Percentiles rank a stretch among this genome's conserved stretches.
Evolutionary conservation across 1,140 invertebrate genomes (phyloP).

Genomic region (Lepidurus arcticus): DNA sequence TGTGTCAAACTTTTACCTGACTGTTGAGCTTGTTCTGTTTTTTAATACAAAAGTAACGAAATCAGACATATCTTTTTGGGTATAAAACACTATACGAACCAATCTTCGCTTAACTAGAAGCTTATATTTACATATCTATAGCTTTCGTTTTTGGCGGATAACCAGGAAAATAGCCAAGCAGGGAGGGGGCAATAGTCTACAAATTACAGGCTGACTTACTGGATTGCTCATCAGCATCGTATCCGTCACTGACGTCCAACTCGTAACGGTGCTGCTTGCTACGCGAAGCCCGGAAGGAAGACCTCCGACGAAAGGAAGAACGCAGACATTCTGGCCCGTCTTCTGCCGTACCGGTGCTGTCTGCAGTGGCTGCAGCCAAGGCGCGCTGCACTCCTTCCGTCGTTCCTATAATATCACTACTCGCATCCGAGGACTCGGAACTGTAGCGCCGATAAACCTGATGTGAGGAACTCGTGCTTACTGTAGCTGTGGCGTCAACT

Average conservation of each 20-base stretch:
- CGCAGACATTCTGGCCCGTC: constrained; percentile 32
- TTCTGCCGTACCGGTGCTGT: constrained; percentile 36
- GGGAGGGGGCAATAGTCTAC: background rate
- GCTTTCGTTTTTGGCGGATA: background rate
- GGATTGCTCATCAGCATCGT: constrained; percentile 34
- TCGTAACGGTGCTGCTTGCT: constrained; percentile 39
- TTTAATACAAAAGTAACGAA: too few relatives aligned
- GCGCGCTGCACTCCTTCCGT: constrained; percentile 34
- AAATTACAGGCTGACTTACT: constrained; percentile 29
- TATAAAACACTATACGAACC: too few relatives aligned
- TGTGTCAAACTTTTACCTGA: too few relatives aligned
- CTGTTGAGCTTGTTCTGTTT: too few relatives aligned
- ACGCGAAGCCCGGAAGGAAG: constrained; percentile 35
- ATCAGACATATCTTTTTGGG: too few relatives aligned
- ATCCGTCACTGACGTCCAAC: constrained; percentile 38
- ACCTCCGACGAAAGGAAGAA: constrained; percentile 35
- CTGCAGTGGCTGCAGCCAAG: constrained; percentile 34
- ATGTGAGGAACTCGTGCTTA: background rate
- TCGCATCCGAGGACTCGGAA: constrained; percentile 40
- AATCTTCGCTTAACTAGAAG: background rate
- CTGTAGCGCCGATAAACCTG: constrained; percentile 37
- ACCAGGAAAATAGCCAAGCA: background rate
- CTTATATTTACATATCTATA: background rate
- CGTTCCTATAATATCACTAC: constrained; percentile 37
- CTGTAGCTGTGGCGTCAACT: background rate